Evolutionary conservation across 2,113 vertebrate species (phyloP), one percentile per base, ranked within the genome.

Genomic region (Polyodon spathula): DNA sequence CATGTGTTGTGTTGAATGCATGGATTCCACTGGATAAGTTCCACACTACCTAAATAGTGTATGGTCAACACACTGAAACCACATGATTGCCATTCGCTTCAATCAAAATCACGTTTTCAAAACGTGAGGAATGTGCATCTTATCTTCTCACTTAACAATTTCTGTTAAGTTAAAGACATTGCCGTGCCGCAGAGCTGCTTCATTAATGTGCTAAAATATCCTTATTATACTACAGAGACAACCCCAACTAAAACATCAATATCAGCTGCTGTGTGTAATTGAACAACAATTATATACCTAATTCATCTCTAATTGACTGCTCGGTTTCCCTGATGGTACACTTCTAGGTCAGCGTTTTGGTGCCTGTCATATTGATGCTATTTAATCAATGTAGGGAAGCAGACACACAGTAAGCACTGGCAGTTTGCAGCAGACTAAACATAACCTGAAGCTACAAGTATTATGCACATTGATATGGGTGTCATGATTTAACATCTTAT

Each of bases 271-370:
- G 61, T 77, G 68, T 68, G 60, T 72, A 78, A 78, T 71, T 54
- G 76, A 59, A 64, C 6, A 63, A 62, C 67, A 76, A 77, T 78
- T 76, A 71, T 60, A 71, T 71, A 72, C 41, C 50, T 69, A 78
- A 81, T 75, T 69, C 73, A 73, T 39, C 44, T 71, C 1, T 12
- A 68, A 68, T 63, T 75, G 54, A 73, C 66, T 75, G 37, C 39
- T 8, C 39, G 68, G 27, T 7, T 75, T 69, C 40, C 8, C 39
- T 68, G 12, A 15, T 72, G 55, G 44, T 62, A 60, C 82, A 64
- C 2, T 8, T 27, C 53, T 55, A 17, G 17, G 16, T 55, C 17
- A 1, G 53, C 37, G 10, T 55, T 37, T 12, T 2, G 4, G 17
- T 27, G 15, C 17, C 5, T 17, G 15, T 55, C 16, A 8, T 37